phyloP scores from a whole-genome alignment of 2,888 invertebrate species.

The Cephus pulcher region DNA sequence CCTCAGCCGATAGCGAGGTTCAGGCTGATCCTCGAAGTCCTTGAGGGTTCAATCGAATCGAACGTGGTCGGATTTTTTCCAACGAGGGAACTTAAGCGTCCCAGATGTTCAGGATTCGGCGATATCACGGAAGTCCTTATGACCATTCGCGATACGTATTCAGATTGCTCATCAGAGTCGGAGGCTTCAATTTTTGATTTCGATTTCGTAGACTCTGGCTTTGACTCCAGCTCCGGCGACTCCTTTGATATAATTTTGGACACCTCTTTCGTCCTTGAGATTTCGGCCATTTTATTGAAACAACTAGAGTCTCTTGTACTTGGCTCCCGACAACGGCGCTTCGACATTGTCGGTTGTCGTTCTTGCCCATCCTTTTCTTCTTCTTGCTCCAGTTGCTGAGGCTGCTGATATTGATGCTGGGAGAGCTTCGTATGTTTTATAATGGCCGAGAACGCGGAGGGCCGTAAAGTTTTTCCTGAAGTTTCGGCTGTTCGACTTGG shows the following conservation, averaged over 20 bases:
- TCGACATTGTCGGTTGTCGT: slow-evolving; percentile 12
- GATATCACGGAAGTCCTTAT: slow-evolving; percentile 70
- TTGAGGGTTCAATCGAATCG: slow-evolving; percentile 42
- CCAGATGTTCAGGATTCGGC: slow-evolving; percentile 68
- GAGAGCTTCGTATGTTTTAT: slow-evolving; percentile 45
- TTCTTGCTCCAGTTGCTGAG: slow-evolving; percentile 16
- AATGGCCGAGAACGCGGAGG: slow-evolving; percentile 55
- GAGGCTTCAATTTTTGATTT: not conserved
- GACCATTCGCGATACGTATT: slow-evolving; percentile 63
- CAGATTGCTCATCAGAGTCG: slow-evolving; percentile 15
- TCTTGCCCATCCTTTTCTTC: slow-evolving; percentile 10
- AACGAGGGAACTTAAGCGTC: slow-evolving; percentile 1
- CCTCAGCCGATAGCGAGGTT: slow-evolving; percentile 54
- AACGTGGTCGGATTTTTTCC: slow-evolving; percentile 13
- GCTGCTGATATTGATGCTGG: slow-evolving; percentile 6
- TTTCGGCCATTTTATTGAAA: not conserved
- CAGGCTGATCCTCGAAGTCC: slow-evolving; percentile 50
- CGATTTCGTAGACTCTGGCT: slow-evolving; percentile 3
- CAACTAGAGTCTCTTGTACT: not conserved
- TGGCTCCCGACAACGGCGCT: slow-evolving; percentile 33
- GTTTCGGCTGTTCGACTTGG: slow-evolving; percentile 17
- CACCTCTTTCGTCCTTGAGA: not conserved
- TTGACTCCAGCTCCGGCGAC: not conserved
- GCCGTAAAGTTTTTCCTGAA: slow-evolving; percentile 21
- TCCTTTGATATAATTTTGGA: slow-evolving; percentile 14